These are phyloP conservation scores for Coracopsis vasa DNA, from an alignment of 2,113 vertebrate genomes.

Conservation along the genomic window DNA sequence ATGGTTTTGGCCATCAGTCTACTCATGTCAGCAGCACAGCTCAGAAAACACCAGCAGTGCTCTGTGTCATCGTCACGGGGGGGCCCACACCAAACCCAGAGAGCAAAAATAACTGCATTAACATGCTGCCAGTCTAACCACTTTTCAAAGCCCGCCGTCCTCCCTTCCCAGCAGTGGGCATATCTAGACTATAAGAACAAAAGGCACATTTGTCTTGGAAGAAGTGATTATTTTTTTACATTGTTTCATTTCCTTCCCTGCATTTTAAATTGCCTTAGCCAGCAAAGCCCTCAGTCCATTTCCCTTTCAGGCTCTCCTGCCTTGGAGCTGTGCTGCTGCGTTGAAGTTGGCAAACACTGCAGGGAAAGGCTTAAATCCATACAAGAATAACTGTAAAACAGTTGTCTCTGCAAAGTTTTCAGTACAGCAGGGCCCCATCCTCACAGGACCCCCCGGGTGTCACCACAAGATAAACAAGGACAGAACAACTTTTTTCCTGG, in stretches of 20 bases:
- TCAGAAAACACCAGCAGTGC: neutral
- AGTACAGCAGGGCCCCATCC: neutral
- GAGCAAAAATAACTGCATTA: neutral
- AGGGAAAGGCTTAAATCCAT: neutral
- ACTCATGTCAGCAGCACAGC: neutral
- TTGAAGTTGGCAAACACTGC: neutral
- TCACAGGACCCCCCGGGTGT: neutral
- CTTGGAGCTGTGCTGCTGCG: neutral
- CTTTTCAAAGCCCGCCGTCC: neutral
- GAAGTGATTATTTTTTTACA: neutral
- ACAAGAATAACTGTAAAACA: neutral
- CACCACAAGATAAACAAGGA: neutral
- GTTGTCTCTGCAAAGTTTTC: neutral
- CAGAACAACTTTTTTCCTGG: neutral
- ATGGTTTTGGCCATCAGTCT: neutral
- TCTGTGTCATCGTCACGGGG: accelerated
- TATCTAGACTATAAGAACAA: neutral
- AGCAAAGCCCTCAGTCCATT: neutral
- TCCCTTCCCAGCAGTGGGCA: neutral
- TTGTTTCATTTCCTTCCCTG: neutral
- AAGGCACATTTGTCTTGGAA: neutral
- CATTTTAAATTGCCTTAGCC: neutral
- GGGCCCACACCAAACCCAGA: neutral
- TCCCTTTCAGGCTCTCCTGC: neutral
- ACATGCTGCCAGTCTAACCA: neutral